Base-by-base conservation (phyloP, 1,140 invertebrate genomes). In the Cotesia chilonis region DNA sequence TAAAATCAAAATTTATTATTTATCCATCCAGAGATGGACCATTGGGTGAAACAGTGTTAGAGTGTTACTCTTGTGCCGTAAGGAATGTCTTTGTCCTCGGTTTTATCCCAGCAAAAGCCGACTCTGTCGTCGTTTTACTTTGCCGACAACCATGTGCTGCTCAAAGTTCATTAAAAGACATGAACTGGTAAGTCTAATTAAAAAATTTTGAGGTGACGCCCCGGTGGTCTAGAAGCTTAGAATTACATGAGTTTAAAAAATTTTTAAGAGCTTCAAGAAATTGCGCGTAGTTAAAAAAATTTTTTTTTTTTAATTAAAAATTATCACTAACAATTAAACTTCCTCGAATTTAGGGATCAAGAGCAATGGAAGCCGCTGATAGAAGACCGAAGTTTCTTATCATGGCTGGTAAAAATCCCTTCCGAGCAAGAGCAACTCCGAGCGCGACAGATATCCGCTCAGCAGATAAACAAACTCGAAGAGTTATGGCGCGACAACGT, bases 401-500 rank as follows among this genome's bases (percentile, higher is more conserved):
- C 95, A 0, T 99, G 98, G 98, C 87, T 99, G 12, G 97, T 99
- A 0, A 99, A 99, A 85, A 93, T 96, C 55, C 96, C 96, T 57
- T 94, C 94, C 0, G 97, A 99, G 79, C 94, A 97, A 81, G 98
- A 99, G 79, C 97, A 99, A 87, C 87, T 98, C 70, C 89, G 98
- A 71, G 96, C 96, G 3, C 89, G 98, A 4, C 98, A 99, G 86
- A 96, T 99, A 36, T 96, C 95, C 4, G 96, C 97, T 0, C 94
- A 96, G 74, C 97, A 99, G 86, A 99, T 99, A 55, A 97, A 97
- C 74, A 97, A 98, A 81, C 89, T 99, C 4, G 98, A 99, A 88
- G 98, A 99, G 82, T 84, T 99, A 3, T 99, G 98, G 98, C 97
- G 98, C 79, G 96, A 98, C 64, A 99, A 99, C 84, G 94, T 96